Conservation (phyloP, 2,113 vertebrate genomes). For the Notechis scutatus region DNA sequence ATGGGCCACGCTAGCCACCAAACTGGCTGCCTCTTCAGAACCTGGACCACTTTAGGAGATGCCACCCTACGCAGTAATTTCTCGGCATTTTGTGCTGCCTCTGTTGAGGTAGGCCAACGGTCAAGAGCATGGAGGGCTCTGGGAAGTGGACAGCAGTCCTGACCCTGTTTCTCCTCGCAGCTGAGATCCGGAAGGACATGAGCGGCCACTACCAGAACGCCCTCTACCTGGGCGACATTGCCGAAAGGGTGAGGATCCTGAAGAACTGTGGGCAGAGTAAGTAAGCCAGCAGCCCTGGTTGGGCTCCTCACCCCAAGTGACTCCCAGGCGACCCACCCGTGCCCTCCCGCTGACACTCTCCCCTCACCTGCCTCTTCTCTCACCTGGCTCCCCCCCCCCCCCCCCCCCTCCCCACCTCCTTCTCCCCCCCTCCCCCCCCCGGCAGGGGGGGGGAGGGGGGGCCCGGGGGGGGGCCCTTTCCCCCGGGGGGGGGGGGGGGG, state of each 20-base stretch:
- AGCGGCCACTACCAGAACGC: conserved; percentile 98
- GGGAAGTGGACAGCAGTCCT: neutral
- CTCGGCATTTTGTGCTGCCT: too few species aligned
- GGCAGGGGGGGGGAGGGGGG: too few species aligned
- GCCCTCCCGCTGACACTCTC: fast-evolving
- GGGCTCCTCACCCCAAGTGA: fast-evolving
- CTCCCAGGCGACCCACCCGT: fast-evolving
- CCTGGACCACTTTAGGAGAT: neutral
- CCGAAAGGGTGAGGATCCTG: conserved; percentile 91
- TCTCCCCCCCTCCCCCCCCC: too few species aligned
- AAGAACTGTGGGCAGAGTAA: conserved; percentile 97
- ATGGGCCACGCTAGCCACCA: neutral
- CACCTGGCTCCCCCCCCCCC: too few species aligned
- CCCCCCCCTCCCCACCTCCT: too few species aligned
- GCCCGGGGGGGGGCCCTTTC: too few species aligned
- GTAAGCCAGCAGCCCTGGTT: fast-evolving
- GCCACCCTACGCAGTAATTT: neutral
- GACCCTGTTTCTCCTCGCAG: conserved; percentile 56
- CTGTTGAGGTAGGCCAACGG: neutral
- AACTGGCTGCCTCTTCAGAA: neutral
- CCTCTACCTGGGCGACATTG: conserved; percentile 91
- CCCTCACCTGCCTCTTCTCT: neutral
- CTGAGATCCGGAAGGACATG: conserved; percentile 98
- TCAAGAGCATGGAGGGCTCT: neutral
- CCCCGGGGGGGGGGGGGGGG: too few species aligned